Percentiles rank a stretch among this genome's conserved stretches.
phyloP scores from a whole-genome alignment of 2,888 invertebrate species.

The Trichacis sp. region DNA sequence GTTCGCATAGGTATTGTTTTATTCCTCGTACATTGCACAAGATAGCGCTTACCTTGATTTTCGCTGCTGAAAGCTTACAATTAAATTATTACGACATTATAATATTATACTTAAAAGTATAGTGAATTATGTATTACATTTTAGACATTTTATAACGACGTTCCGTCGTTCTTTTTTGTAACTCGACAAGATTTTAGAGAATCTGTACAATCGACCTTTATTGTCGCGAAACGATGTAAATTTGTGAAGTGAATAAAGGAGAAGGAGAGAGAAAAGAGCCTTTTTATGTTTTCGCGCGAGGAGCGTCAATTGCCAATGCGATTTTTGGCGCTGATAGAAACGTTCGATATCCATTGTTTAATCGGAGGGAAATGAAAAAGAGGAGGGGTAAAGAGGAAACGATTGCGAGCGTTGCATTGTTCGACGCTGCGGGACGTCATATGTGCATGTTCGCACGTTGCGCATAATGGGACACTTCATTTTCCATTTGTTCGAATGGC shows the following conservation, averaged over 20 bases:
- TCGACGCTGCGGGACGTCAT: slow-evolving; percentile 23
- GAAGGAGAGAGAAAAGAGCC: not conserved
- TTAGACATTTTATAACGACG: not conserved
- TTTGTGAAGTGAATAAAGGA: not conserved
- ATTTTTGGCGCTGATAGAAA: not conserved
- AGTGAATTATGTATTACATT: not conserved
- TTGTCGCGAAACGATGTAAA: not conserved
- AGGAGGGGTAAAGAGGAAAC: slow-evolving; percentile 35
- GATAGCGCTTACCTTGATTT: slow-evolving; percentile 10
- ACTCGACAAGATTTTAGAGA: not conserved
- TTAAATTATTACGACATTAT: not conserved
- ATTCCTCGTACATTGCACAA: slow-evolving; percentile 42
- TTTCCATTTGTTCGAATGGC: not conserved
- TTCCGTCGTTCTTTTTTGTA: not conserved
- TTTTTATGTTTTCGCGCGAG: not conserved
- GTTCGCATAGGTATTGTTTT: slow-evolving; percentile 65
- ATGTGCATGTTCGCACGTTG: slow-evolving; percentile 18
- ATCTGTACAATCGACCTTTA: not conserved
- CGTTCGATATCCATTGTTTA: slow-evolving; percentile 3
- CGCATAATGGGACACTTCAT: not conserved
- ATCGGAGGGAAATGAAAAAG: not conserved
- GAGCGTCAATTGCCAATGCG: too few species aligned
- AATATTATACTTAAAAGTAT: not conserved
- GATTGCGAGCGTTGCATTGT: slow-evolving; percentile 41
- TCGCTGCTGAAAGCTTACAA: not conserved